phyloP scores from a whole-genome alignment of 2,888 invertebrate genomes.

The Brenthis daphne region DNA sequence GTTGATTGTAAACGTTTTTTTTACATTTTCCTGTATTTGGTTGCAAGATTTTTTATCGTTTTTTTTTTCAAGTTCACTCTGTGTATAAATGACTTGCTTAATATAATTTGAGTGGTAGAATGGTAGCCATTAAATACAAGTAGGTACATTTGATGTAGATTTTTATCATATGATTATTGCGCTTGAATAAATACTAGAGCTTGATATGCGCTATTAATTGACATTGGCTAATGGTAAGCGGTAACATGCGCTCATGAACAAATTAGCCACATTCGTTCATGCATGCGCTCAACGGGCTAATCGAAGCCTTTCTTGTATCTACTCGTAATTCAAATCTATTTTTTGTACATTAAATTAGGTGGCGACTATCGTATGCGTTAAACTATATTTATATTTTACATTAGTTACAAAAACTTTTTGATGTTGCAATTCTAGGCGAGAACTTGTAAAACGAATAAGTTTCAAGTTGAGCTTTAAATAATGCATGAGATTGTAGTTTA shows the following conservation, averaged over 20 bases:
- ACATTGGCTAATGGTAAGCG: too few species aligned
- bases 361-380: too few species aligned
- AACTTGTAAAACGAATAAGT: background rate
- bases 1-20: slow-evolving; percentile 2
- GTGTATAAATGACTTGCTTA: background rate
- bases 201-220: background rate
- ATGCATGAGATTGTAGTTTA: slow-evolving; percentile 17
- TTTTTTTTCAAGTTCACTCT: background rate
- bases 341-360: too few species aligned
- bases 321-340: too few species aligned
- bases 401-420: too few species aligned
- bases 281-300: too few species aligned
- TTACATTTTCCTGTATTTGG: slow-evolving; percentile 6
- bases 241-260: too few species aligned
- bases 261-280: too few species aligned
- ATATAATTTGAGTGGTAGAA: background rate
- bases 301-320: too few species aligned
- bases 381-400: too few species aligned
- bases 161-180: slow-evolving; percentile 1
- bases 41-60: background rate
- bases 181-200: background rate
- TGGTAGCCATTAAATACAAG: too few species aligned
- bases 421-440: too few species aligned
- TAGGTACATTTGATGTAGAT: background rate
- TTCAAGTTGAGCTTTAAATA: slow-evolving; percentile 6